Percentiles rank a stretch among this genome's conserved stretches.
Evolutionary conservation across 1,140 invertebrate species (phyloP).

Genomic region (Dendrolimus kikuchii): DNA sequence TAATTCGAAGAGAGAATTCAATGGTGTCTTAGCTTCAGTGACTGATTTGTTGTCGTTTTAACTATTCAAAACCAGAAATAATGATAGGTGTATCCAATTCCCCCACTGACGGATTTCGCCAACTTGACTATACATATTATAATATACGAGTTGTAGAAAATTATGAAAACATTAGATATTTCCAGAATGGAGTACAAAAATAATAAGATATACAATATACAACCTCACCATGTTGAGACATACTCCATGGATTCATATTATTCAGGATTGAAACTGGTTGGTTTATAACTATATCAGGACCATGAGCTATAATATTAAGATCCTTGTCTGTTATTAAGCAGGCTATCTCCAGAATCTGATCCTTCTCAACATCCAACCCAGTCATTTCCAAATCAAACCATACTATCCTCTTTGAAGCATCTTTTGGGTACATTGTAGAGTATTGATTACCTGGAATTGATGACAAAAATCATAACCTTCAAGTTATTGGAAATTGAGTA

Average conservation of each 20-base stretch:
- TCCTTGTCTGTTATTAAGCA: conserved; percentile 89
- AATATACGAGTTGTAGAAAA: too few relatives aligned
- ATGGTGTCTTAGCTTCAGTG: too few relatives aligned
- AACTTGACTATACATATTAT: too few relatives aligned
- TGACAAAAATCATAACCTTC: too few relatives aligned
- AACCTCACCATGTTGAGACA: conserved; percentile 82
- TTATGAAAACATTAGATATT: too few relatives aligned
- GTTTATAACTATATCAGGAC: conserved; percentile 86
- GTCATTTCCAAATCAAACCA: conserved; percentile 84
- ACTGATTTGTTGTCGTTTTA: too few relatives aligned
- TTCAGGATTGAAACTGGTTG: conserved; percentile 82
- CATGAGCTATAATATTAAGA: conserved; percentile 85
- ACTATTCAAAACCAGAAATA: too few relatives aligned
- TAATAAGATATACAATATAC: conserved; percentile 8
- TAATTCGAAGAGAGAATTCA: too few relatives aligned
- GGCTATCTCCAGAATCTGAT: conserved; percentile 91
- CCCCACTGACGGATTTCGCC: too few relatives aligned
- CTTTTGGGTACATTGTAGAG: conserved; percentile 10
- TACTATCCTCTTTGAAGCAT: conserved; percentile 55
- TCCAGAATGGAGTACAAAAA: too few relatives aligned
- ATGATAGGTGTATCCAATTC: too few relatives aligned
- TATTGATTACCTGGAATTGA: too few relatives aligned
- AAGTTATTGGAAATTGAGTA: conserved; percentile 1
- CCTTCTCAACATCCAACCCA: conserved; percentile 80
- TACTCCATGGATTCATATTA: conserved; percentile 89